These are phyloP conservation scores for Centropus unirufus DNA, from an alignment of 2,113 vertebrate genomes.

Conservation along the genomic window DNA sequence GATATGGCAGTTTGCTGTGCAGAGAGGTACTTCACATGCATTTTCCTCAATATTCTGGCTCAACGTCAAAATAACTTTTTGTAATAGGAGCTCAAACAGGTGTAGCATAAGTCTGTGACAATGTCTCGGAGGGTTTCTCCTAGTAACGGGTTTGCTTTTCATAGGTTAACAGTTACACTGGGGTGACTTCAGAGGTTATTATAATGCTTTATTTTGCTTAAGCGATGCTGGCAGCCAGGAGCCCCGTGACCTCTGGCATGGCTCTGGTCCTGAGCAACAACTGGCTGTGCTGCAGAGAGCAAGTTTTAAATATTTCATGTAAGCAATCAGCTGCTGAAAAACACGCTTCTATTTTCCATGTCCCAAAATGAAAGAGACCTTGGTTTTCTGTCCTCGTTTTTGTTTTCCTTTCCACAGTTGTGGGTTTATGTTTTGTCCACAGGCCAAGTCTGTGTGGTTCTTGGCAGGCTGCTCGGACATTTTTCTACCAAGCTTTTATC, in stretches of 20 bases:
- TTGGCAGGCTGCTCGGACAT: slow-evolving; percentile 41
- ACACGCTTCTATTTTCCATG: slow-evolving; percentile 32
- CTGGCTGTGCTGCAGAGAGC: background rate
- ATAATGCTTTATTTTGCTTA: background rate
- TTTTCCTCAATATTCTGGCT: slow-evolving; percentile 17
- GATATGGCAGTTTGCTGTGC: background rate
- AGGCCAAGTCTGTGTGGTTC: slow-evolving; percentile 61
- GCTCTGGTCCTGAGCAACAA: background rate
- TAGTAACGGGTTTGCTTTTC: background rate
- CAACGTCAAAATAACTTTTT: slow-evolving; percentile 7
- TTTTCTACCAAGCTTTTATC: slow-evolving; percentile 55
- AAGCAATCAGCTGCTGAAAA: slow-evolving; percentile 40
- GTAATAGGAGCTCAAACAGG: background rate
- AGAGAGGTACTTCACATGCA: background rate
- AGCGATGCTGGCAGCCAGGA: background rate
- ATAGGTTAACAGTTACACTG: background rate
- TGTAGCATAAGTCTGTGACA: background rate
- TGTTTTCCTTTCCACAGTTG: slow-evolving; percentile 54
- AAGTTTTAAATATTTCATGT: background rate
- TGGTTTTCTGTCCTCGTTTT: slow-evolving; percentile 32
- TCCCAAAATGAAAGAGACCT: slow-evolving; percentile 7
- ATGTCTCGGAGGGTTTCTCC: background rate
- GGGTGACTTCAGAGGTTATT: background rate
- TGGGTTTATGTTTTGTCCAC: slow-evolving; percentile 52
- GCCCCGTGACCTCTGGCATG: background rate